Base-by-base conservation (phyloP, 2,888 invertebrate species). In the Elmis aenea region DNA sequence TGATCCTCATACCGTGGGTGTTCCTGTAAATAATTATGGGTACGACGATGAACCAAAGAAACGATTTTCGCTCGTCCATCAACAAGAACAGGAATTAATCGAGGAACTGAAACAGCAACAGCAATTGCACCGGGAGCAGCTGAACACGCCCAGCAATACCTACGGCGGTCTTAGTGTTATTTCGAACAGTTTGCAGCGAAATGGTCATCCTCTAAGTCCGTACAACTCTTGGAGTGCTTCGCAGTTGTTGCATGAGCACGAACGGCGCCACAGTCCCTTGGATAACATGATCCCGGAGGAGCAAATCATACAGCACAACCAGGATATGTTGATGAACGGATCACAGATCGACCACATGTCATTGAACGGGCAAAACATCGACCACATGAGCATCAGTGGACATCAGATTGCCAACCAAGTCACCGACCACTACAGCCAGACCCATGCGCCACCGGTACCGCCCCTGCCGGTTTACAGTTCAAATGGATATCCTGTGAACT, bases 191-290 rank as follows among this genome's bases (percentile, higher is more conserved):
- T 55, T 71, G 8, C 67, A 66, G 20, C 51, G 71, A 18, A 64
- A 62, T 22, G 36, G 59, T 45, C 59, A 71, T 42, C 64, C 66
- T 5, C 56, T 75, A 16, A 74, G 71, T 45, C 76, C 75, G 0
- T 75, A 70, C 52, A 75, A 75, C 50, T 74, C 73, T 1, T 77
- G 78, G 77, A 74, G 73, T 13, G 77, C 77, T 2, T 74, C 75
- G 2, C 76, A 78, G 48, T 59, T 78, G 6, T 58, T 78, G 1
- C 73, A 74, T 46, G 75, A 76, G 50, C 76, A 77, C 51, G 76
- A 77, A 52, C 60, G 74, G 27, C 59, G 76, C 13, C 71, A 71
- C 42, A 75, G 74, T 48, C 74, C 75, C 0, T 58, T 68, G 51
- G 62, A 47, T 13, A 45, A 45, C 27, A 43, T 43, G 43, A 42